Base-by-base conservation (phyloP, 2,888 invertebrate species). In the Caenorhabditis virilis region DNA sequence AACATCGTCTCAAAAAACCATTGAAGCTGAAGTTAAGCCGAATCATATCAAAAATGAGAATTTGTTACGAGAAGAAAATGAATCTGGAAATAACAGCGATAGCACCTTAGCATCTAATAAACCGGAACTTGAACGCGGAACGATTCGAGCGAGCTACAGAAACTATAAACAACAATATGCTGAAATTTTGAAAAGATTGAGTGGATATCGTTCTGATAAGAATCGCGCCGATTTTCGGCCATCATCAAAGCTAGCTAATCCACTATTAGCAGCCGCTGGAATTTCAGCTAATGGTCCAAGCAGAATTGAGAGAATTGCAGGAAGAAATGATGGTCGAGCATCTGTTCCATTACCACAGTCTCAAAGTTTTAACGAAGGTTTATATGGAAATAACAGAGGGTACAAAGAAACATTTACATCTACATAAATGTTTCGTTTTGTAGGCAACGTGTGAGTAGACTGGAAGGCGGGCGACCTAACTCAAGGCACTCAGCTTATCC, bases 251-350 rank as follows among this genome's bases (percentile, higher is more conserved):
- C 48, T 60, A 1, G 55, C 48, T 0, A 65, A 65, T 26, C 65
- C 65, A 25, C 39, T 65, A 16, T 18, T 65, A 13, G 65, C 56
- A 2, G 65, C 65, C n/a, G 59, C 65, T 15, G 64, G 64, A 15
- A 18, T 64, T 7, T 22, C 62, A 0, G 58, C 54, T 15, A 54
- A 56, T 33, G 55, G 55, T 7, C 52, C 62, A 2, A 56, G 56
- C 30, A 41, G 62, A 35, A 33, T 51, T 22, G 62, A 62, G 16
- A 50, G 54, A 9, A 30, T n/a, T 2, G 16, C 4, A 2, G 43
- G 30, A 18, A 20, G 64, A 4, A 58, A 54, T n/a, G 54, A 58
- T 35, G 64, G 64, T 38, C 38, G 65, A 41, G 33, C 52, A 18
- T 65, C 65, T 1, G 65, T 65, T 4, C 65, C 65, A 7, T 38